Conservation (phyloP, 2,113 vertebrate species). For the Salvelinus alpinus region DNA sequence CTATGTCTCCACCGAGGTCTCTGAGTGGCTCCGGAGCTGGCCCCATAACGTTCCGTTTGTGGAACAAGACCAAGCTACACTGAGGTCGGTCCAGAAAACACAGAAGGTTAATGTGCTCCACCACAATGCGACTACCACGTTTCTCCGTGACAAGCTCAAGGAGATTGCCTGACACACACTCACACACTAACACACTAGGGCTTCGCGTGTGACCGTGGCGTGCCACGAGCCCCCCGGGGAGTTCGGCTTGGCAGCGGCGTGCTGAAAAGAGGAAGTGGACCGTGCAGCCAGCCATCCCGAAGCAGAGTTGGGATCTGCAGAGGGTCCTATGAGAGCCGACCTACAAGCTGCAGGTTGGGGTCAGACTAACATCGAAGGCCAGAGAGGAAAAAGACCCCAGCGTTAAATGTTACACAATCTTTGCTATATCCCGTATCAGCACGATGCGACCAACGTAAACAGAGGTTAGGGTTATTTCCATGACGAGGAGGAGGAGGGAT, state of each 20-base stretch:
- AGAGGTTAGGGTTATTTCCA: slow-evolving; percentile 47
- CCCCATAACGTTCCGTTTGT: slow-evolving; percentile 40
- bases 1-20: not conserved
- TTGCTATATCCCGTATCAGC: slow-evolving; percentile 54
- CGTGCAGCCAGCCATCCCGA: slow-evolving; percentile 29
- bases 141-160: slow-evolving; percentile 36
- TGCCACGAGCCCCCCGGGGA: not conserved
- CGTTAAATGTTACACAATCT: slow-evolving; percentile 31
- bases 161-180: not conserved
- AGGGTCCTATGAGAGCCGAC: slow-evolving; percentile 38
- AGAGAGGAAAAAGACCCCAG: slow-evolving; percentile 49
- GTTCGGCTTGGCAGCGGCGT: slow-evolving; percentile 15
- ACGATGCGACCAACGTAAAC: slow-evolving; percentile 63
- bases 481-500: slow-evolving; percentile 46
- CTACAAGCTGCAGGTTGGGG: slow-evolving; percentile 49
- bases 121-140: slow-evolving; percentile 41
- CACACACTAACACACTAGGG: slow-evolving; percentile 37
- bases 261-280: slow-evolving; percentile 39
- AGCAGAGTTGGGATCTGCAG: slow-evolving; percentile 2
- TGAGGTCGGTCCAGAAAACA: slow-evolving; percentile 16
- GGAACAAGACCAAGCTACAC: slow-evolving; percentile 15
- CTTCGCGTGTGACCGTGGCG: slow-evolving; percentile 31
- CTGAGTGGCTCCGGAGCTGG: not conserved
- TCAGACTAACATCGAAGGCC: slow-evolving; percentile 38
- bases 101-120: slow-evolving; percentile 42